phyloP scores from a whole-genome alignment of 2,888 invertebrate species.

The Dyspetes luteomarginatus region DNA sequence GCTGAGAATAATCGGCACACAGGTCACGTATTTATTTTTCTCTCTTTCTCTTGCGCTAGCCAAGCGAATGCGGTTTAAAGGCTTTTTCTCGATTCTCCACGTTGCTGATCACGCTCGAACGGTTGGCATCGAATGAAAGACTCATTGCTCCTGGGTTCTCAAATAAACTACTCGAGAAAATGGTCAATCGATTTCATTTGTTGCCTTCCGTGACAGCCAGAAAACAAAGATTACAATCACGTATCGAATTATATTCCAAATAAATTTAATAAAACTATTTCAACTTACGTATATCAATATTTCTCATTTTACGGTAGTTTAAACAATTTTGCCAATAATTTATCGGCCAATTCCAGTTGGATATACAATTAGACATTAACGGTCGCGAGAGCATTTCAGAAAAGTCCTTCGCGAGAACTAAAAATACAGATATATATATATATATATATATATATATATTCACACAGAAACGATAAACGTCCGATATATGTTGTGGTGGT shows the following conservation, averaged over 20 bases:
- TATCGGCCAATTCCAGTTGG: constrained; percentile 13
- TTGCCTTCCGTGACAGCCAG: constrained; percentile 27
- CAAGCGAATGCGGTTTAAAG: constrained; percentile 40
- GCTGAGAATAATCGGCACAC: constrained; percentile 59
- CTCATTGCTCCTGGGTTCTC: constrained; percentile 22
- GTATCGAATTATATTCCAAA: constrained; percentile 6
- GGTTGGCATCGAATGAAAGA: constrained; percentile 30
- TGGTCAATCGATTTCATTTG: constrained; percentile 53
- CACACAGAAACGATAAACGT: neutral
- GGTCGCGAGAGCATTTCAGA: constrained; percentile 16
- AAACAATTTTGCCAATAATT: constrained; percentile 13
- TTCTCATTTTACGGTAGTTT: neutral
- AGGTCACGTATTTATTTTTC: constrained; percentile 58
- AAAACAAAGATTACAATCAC: neutral
- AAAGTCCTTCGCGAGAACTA: neutral
- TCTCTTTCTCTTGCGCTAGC: constrained; percentile 17
- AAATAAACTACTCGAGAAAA: constrained; percentile 43
- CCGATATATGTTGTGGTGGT: neutral
- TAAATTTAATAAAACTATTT: neutral
- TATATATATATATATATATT: neutral
- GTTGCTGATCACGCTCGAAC: constrained; percentile 48
- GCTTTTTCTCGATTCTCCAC: constrained; percentile 48
- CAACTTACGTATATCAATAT: neutral
- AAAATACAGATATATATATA: neutral
- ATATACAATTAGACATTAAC: constrained; percentile 42